phyloP scores from a whole-genome alignment of 2,888 invertebrate genomes.

The Athetis lepigone region DNA sequence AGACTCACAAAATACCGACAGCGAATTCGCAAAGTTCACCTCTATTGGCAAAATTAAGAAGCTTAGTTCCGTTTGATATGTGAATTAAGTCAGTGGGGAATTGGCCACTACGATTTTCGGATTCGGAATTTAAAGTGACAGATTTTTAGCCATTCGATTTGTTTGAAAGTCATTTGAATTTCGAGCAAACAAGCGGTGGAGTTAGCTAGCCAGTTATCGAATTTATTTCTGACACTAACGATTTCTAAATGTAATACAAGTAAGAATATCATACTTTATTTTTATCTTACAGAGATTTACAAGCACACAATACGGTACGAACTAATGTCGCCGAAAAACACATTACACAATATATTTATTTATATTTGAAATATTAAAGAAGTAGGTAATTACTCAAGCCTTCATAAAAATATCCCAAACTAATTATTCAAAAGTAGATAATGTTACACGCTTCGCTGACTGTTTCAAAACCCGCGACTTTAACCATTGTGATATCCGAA shows the following conservation, averaged over 20 bases:
- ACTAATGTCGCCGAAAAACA: background rate
- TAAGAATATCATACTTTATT: no score
- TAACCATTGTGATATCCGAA: constrained; percentile 52
- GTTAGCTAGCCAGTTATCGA: no score
- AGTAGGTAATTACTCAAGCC: constrained; percentile 39
- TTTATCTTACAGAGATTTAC: background rate
- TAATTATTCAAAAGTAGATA: constrained; percentile 57
- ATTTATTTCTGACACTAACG: no score
- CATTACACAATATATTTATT: background rate
- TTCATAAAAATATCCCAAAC: constrained; percentile 49
- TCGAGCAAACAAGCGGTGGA: background rate
- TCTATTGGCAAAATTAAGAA: constrained; percentile 56
- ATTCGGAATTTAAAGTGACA: constrained; percentile 19
- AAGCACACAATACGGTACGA: background rate
- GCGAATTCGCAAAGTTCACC: constrained; percentile 55
- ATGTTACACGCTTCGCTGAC: constrained; percentile 49
- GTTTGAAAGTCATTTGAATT: constrained; percentile 9
- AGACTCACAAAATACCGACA: constrained; percentile 54
- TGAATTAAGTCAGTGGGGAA: constrained; percentile 42
- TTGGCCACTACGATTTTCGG: constrained; percentile 40
- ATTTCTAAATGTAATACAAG: no score
- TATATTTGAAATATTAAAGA: constrained; percentile 22
- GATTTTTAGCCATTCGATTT: constrained; percentile 2
- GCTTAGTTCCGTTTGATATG: constrained; percentile 46
- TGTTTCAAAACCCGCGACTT: constrained; percentile 47